These are phyloP conservation scores for Deilephila porcellus DNA, from an alignment of 2,888 invertebrate genomes.

Conservation along the genomic window DNA sequence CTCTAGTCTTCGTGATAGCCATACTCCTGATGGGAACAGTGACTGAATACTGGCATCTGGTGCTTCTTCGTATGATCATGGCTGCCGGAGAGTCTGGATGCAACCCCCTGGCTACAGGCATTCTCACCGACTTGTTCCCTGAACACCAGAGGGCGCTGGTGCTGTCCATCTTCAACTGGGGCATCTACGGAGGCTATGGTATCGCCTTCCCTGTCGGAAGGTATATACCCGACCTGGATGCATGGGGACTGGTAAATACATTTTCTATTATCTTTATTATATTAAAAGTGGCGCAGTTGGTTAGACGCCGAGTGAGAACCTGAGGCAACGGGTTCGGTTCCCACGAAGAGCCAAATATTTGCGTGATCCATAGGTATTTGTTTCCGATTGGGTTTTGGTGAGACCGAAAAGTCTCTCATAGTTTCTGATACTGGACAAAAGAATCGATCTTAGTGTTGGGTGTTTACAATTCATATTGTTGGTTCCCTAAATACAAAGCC, in stretches of 20 bases:
- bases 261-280: background rate
- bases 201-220: slow-evolving; percentile 96
- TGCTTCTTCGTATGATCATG: slow-evolving; percentile 92
- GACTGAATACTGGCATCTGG: slow-evolving; percentile 95
- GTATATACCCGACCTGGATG: slow-evolving; percentile 90
- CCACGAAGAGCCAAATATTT: too few species aligned
- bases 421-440: too few species aligned
- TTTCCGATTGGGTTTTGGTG: too few species aligned
- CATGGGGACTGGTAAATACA: slow-evolving; percentile 88
- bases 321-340: too few species aligned
- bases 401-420: too few species aligned
- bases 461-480: too few species aligned
- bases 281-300: background rate
- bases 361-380: too few species aligned
- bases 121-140: slow-evolving; percentile 92
- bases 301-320: background rate
- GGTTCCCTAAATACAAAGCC: too few species aligned
- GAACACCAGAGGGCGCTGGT: slow-evolving; percentile 93
- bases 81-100: slow-evolving; percentile 95
- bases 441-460: too few species aligned
- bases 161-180: slow-evolving; percentile 97
- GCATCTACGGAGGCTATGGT: slow-evolving; percentile 97
- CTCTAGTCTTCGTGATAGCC: slow-evolving; percentile 91
- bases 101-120: slow-evolving; percentile 94
- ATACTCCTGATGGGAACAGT: slow-evolving; percentile 94